Evolutionary conservation across 2,113 vertebrate species (phyloP).

Genomic region (Manacus vitellinus): DNA sequence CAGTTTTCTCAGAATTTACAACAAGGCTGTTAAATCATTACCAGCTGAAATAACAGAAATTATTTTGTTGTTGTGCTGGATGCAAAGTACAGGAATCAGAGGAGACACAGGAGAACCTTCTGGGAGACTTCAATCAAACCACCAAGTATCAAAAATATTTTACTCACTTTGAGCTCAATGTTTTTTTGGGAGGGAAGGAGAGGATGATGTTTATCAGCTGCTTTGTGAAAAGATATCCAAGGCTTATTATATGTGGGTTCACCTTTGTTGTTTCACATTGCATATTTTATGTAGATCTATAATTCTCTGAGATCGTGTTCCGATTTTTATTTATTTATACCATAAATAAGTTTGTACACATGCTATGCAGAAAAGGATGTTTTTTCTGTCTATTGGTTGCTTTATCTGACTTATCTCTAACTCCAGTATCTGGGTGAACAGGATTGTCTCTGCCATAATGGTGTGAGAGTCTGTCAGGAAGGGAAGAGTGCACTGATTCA

Average conservation of each 20-base stretch:
- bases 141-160: conserved; percentile 29
- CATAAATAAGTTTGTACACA: not conserved
- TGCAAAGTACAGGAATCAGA: conserved; percentile 22
- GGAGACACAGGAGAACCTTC: conserved; percentile 26
- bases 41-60: conserved; percentile 68
- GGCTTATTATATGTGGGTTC: conserved; percentile 3
- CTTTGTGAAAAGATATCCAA: not conserved
- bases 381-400: not conserved
- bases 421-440: not conserved
- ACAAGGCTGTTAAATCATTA: conserved; percentile 39
- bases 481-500: not conserved
- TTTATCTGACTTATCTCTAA: not conserved
- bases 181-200: not conserved
- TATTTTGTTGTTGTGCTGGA: conserved; percentile 1
- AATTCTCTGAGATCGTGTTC: not conserved
- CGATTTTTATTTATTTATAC: not conserved
- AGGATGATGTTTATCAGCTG: not conserved
- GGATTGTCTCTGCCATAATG: not conserved
- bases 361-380: not conserved
- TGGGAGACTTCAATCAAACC: conserved; percentile 23
- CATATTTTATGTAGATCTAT: not conserved
- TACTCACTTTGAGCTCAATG: not conserved
- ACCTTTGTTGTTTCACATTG: not conserved
- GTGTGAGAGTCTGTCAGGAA: not conserved
- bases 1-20: not conserved